Base-by-base conservation (phyloP, 2,113 vertebrate species). In the Gavia stellata region DNA sequence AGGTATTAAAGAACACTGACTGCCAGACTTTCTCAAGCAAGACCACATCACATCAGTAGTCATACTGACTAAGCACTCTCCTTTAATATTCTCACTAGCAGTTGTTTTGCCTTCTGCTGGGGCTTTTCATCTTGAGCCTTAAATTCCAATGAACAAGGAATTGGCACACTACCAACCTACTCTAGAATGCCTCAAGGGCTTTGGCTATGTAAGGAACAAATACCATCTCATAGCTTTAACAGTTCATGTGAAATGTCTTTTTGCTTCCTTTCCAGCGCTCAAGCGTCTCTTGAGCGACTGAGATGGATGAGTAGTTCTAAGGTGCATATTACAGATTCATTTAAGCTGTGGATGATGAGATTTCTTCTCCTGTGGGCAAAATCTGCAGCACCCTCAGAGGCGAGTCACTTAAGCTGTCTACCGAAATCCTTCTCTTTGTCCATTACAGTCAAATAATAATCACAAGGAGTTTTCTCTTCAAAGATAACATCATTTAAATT, bases 71-170 rank as follows among this genome's bases (percentile, higher is more conserved):
- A 73, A 92, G 65, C 47, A 67, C 33, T 83, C 25, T 77, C 62
- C 81, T 94, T 91, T 78, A 92, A 47, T 81, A 95, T 83, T 86
- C 93, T 89, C 61, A 38, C 59, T 71, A 74, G 68, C 26, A 89
- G 58, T 94, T 70, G n/a, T 70, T 94, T 92, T 86, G 72, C 84
- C 52, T 95, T 92, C 24, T 59, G 23, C 55, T 92, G 36, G 29
- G 15, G 47, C 50, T 94, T 95, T 92, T 94, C 16, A 67, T 94
- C 91, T 91, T 88, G 14, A 94, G 47, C 29, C 38, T 89, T 86
- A 92, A 86, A 88, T 91, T 88, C 38, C 92, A 91, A 24, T 28
- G 84, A 94, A 96, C 91, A 94, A 96, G 68, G 59, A 91, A 87
- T 3, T 87, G 86, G 86, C 91, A 50, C 2, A 1, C n/a, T 75